Conservation (phyloP, 2,888 invertebrate genomes). For the Brachypalpus laphriformis region DNA sequence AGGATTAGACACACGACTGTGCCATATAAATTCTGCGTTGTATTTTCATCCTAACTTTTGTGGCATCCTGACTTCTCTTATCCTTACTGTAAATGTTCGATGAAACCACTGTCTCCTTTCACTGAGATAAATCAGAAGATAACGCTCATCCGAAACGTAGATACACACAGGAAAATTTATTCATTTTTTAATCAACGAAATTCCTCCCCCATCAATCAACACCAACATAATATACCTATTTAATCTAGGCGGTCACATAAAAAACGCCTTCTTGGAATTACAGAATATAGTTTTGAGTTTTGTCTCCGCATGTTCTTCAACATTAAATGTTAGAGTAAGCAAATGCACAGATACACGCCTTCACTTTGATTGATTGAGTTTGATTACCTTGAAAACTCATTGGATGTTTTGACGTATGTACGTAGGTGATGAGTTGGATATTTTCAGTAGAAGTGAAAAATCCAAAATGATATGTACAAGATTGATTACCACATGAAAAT, state of each 20-base stretch:
- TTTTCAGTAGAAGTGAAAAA: conserved; percentile 1
- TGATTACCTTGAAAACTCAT: conserved; percentile 10
- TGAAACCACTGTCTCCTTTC: neutral
- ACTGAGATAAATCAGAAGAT: neutral
- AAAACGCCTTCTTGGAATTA: neutral
- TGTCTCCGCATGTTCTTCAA: neutral
- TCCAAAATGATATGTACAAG: neutral
- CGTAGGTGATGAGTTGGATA: neutral
- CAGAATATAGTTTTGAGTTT: neutral
- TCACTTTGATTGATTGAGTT: conserved; percentile 19
- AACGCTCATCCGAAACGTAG: too few relatives aligned
- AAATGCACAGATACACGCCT: neutral
- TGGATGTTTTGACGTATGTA: neutral
- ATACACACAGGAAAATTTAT: neutral
- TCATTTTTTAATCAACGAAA: neutral
- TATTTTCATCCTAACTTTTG: too few relatives aligned
- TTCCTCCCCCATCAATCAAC: neutral
- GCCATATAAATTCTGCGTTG: too few relatives aligned
- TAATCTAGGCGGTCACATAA: neutral
- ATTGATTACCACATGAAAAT: neutral
- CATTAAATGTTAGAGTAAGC: too few relatives aligned
- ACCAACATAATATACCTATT: neutral
- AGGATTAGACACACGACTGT: too few relatives aligned
- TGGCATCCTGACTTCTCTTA: too few relatives aligned
- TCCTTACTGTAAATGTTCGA: neutral